Evolutionary conservation across 2,113 vertebrate species (phyloP).

Genomic region (Serilophus lunatus): DNA sequence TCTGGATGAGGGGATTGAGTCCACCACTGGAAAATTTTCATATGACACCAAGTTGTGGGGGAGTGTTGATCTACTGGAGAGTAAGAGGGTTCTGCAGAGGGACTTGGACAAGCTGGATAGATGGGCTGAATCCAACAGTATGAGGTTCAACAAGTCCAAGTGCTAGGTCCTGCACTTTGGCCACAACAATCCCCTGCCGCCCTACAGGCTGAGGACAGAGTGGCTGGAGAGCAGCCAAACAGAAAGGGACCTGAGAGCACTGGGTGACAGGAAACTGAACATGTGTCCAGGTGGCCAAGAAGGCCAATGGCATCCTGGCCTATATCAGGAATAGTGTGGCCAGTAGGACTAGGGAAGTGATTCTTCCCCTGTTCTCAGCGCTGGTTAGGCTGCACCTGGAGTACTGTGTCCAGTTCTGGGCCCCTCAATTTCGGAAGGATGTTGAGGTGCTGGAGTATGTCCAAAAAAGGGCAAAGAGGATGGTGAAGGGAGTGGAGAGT

Average conservation of each 20-base stretch:
- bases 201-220: neutral
- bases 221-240: neutral
- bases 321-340: no score
- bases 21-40: neutral
- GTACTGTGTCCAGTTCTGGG: no score
- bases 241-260: neutral
- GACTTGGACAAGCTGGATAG: neutral
- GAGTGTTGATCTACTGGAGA: neutral
- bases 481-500: no score
- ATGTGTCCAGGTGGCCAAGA: no score
- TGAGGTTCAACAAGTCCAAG: neutral
- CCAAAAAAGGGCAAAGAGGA: no score
- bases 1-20: neutral
- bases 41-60: neutral
- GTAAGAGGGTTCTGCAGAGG: neutral
- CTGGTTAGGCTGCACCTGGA: no score
- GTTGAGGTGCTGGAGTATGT: no score
- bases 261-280: no score
- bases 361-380: no score
- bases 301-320: no score
- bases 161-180: neutral
- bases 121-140: neutral
- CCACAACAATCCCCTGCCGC: neutral
- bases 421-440: no score
- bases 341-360: no score